Base-by-base conservation (phyloP, 2,888 invertebrate genomes). In the Plutella xylostella region DNA sequence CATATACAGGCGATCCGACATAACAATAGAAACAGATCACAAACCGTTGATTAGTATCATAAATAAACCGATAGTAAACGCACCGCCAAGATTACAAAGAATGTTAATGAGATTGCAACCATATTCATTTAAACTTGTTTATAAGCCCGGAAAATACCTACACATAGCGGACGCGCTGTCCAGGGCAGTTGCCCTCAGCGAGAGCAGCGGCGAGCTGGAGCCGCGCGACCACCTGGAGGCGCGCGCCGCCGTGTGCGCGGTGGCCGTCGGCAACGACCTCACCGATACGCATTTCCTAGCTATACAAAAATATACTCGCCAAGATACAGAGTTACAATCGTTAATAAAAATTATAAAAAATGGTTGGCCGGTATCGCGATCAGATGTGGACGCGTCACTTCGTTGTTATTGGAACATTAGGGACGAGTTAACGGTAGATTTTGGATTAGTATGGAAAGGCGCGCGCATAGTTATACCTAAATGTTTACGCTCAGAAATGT, bases 21-120 rank as follows among this genome's bases (percentile, higher is more conserved):
- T 40, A 42, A 34, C 22, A n/a, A 21, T 34, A 12, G 39, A 45
- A 20, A 20, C 42, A 12, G 37, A 42, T 38, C 42, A 50, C 12
- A 48, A 48, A 17, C 51, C 51, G 1, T 21, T 51, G 7, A 28
- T 51, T 1, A 46, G 28, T 22, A 51, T 49, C 20, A 48, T 51
- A 14, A 51, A 48, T 4, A 51, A 51, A 39, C 47, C 51, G 7
- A 12, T 49, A n/a, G 45, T 40, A 1, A 31, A 34, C 35, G 34
- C 51, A 6, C 51, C 51, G 2, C 15, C 48, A 3, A 42, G 51
- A 2, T 28, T 51, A 21, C 51, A 51, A 37, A 44, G 51, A 45
- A 49, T 51, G 48, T 41, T 51, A 45, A 17, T 49, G 14, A 25
- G 48, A n/a, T 40, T 51, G 20, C 49, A 51, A 17, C 42, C 39